Base-by-base conservation (phyloP, 2,888 invertebrate genomes). In the Norana najaformis region DNA sequence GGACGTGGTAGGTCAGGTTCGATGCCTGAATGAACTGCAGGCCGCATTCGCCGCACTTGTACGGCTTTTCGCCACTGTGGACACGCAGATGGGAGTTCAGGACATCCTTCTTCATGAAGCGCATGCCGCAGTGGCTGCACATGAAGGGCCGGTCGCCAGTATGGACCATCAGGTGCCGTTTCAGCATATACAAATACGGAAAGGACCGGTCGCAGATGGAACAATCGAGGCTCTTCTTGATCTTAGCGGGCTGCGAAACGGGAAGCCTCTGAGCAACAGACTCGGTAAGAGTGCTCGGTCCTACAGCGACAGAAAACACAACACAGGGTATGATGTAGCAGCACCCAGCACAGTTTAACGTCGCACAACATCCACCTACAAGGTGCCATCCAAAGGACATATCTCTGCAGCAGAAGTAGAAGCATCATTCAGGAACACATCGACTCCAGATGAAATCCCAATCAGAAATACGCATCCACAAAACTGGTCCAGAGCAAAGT, bases 41-140 rank as follows among this genome's bases (percentile, higher is more conserved):
- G 35, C 37, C 37, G 36, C 85, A 85, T 23, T 85, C 36, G 20
- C 85, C 85, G 18, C 85, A 85, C 23, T 23, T 36, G 36, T 36
- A 85, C 85, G 85, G 85, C 36, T 23, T 35, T 18, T 85, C 85
- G 85, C 85, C 85, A 14, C 37, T 85, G 85, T 85, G 85, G 85
- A 85, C 85, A 20, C 85, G 35, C 1, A 85, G 36, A 35, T 85
- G 85, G 6, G 85, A 35, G 35, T 37, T 85, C 4, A 85, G 35
- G 85, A 85, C 23, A 20, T 85, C 85, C 35, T 37, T 35, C 37
- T 85, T 85, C 20, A 35, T 20, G 23, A 85, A 85, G 35, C 85
- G 85, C 85, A 85, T 85, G 85, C 85, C 85, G 37, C 85, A 85
- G 85, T 85, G 37, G 85, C 34, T 85, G 85, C 85, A 85, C 85